Conservation (phyloP, 2,888 invertebrate genomes). For the Cheilosia grossa region DNA sequence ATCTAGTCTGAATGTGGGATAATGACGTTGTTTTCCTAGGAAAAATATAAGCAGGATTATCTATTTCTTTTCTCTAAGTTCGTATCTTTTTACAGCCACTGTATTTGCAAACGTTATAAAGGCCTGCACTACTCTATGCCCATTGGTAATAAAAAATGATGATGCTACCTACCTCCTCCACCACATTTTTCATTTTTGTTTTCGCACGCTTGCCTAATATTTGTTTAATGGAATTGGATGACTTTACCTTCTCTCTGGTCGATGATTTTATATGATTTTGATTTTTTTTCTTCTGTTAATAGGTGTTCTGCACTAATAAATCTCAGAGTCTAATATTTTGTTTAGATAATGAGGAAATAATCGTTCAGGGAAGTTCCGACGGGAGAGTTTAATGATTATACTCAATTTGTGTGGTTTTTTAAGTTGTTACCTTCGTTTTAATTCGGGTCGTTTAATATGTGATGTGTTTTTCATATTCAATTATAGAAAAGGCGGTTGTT, state of each 20-base stretch:
- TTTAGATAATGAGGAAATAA: conserved; percentile 43
- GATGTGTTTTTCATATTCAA: background rate
- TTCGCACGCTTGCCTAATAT: conserved; percentile 51
- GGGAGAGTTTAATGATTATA: conserved; percentile 40
- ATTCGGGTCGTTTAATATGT: conserved; percentile 16
- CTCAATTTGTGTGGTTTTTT: conserved; percentile 35
- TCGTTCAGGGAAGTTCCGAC: conserved; percentile 28
- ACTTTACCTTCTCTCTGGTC: conserved; percentile 23
- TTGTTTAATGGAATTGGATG: conserved; percentile 28
- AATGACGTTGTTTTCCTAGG: too few species aligned
- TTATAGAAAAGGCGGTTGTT: background rate
- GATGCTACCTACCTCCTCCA: conserved; percentile 14
- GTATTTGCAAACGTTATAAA: background rate
- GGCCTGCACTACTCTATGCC: background rate
- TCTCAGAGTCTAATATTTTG: conserved; percentile 27
- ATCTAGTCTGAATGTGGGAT: too few species aligned
- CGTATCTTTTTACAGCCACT: too few species aligned
- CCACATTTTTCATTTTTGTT: conserved; percentile 19
- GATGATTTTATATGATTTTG: conserved; percentile 11
- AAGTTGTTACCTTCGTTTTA: conserved; percentile 8
- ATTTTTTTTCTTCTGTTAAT: conserved; percentile 24
- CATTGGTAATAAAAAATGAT: conserved; percentile 12
- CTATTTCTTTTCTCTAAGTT: too few species aligned
- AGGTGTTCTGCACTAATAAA: conserved; percentile 38
- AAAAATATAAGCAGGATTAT: too few species aligned